Percentiles rank a stretch among this genome's conserved stretches.
Conservation (phyloP, 2,797 vertebrate species). For the Ataeniobius toweri region DNA sequence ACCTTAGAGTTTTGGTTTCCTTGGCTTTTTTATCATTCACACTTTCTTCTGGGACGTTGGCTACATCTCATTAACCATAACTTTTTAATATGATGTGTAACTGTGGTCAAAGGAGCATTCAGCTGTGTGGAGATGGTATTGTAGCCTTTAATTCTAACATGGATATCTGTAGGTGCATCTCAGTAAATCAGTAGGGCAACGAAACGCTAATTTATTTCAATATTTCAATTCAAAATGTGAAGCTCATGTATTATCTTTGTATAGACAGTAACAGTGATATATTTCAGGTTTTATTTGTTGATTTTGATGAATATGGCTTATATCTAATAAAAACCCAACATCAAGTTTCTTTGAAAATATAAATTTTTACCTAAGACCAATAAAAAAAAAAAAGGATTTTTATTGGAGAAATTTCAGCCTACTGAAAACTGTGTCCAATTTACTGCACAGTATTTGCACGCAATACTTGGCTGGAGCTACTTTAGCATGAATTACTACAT, state of each 20-base stretch:
- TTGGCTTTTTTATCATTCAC: neutral
- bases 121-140: neutral
- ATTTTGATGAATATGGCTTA: neutral
- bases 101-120: neutral
- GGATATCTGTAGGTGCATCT: too few species aligned
- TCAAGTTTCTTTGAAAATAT: neutral
- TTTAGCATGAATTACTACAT: neutral
- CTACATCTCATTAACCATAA: neutral
- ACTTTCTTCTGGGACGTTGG: neutral
- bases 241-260: neutral
- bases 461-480: neutral
- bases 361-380: neutral
- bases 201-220: neutral
- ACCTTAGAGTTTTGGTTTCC: neutral
- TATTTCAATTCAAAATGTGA: neutral
- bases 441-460: neutral
- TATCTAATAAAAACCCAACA: neutral
- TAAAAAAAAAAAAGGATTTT: neutral
- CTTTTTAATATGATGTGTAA: neutral
- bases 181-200: neutral
- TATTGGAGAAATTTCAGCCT: neutral
- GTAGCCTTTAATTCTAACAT: neutral
- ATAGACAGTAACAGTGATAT: neutral
- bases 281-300: neutral
- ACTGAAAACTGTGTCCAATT: too few species aligned